These are phyloP conservation scores for Vultur gryphus DNA, from an alignment of 2,797 vertebrate genomes.

Conservation along the genomic window DNA sequence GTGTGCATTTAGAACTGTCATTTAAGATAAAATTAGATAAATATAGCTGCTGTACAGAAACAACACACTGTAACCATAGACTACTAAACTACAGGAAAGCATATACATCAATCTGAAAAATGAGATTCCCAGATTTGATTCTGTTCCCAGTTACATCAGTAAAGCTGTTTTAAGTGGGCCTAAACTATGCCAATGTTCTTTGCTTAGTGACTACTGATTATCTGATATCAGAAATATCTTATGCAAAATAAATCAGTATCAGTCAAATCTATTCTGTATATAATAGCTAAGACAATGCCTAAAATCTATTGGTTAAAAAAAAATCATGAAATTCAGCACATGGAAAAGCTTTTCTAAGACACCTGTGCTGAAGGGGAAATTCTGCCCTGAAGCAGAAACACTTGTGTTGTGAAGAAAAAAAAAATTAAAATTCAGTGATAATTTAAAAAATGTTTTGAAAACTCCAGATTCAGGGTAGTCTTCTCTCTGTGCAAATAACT, in stretches of 20 bases:
- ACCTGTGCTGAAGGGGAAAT: neutral
- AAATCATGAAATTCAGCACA: accelerated
- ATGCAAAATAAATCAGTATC: neutral
- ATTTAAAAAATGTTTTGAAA: neutral
- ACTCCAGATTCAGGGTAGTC: neutral
- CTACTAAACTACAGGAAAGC: neutral
- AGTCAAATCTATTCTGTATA: neutral
- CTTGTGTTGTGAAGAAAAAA: neutral
- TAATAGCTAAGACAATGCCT: neutral
- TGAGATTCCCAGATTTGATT: neutral
- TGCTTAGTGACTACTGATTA: neutral
- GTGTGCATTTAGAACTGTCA: neutral
- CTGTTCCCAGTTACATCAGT: neutral
- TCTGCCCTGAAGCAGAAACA: neutral
- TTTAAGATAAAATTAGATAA: neutral
- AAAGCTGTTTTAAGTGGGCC: neutral
- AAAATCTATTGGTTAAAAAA: neutral
- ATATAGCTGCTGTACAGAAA: neutral
- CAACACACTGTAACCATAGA: neutral
- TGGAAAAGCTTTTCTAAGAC: neutral
- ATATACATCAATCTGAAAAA: neutral
- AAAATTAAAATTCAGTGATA: neutral
- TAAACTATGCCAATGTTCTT: neutral
- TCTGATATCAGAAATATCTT: neutral
- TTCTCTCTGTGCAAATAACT: neutral